Evolutionary conservation across 2,113 vertebrate species (phyloP), one percentile per base, ranked within the genome.

Genomic region (Mirza zaza): DNA sequence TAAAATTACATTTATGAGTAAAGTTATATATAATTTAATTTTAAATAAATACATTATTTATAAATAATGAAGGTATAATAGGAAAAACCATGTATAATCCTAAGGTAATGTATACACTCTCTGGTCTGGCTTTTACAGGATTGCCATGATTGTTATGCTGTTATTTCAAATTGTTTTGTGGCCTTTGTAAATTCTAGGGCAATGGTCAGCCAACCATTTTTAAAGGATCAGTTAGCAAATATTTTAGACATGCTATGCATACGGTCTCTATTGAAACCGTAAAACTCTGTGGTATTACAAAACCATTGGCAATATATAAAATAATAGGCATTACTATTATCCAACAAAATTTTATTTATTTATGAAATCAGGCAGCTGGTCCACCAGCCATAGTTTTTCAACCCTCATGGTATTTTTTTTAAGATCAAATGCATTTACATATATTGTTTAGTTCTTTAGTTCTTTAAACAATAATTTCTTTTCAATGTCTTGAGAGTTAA

Each of bases 381-480:
- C 36, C 4, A n/a, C 1, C 27, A 2, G 39, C 2, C 17, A 29
- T 12, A 45, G 45, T 52, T 79, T 92, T 68, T 48, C 10, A 68
- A 21, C 7, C 5, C 21, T 18, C 59, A 1, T 45, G 21, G 4
- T 29, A 32, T 52, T 77, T 25, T 67, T 77, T 52, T 27, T 48
- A 77, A 83, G 10, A 73, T n/a, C 1, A 48, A 75, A 4, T 45
- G 15, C 3, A 73, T 7, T 48, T 34, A 39, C 2, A 17, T 76
- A 17, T 76, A 6, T 67, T 45, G 61, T 61, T 61, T 67, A 65
- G n/a, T 61, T 65, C 23, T 82, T 12, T 5, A 39, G 17, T 55
- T 11, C 17, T 79, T n/a, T 83, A 71, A 95, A 59, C n/a, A 52
- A 68, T 73, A 8, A 61, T 75, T 95, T 80, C 14, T 88, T 50